Evolutionary conservation across 92 coral and sea anemone species (phyloP), one percentile per base, ranked within the genome.

Genomic region (Palythoa grandis): DNA sequence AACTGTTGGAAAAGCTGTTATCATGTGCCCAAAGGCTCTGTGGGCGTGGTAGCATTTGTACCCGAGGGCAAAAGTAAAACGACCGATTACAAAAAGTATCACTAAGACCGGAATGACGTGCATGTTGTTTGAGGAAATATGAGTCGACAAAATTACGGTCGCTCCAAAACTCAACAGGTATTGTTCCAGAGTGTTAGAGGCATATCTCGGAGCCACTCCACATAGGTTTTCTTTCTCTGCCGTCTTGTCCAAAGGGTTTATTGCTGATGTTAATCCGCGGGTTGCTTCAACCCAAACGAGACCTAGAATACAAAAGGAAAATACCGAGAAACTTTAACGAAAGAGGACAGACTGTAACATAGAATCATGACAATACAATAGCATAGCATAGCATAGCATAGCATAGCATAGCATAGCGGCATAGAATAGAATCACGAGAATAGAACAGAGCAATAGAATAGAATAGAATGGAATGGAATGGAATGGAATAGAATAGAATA

Each of bases 171-270:
- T 86, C 88, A 86, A 6, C 2, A 86, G 63, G 65, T 86, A 86
- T 56, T 86, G 88, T 57, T 86, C 88, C 17, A 86, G 83, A n/a
- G 88, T 86, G 75, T 86, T 86, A 39, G 83, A 61, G 20, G 88
- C 52, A 50, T 86, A 86, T 5, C 88, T 74, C 11, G 83, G 88
- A 50, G 88, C 88, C 37, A 86, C 83, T 29, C 88, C 88, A 52
- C 88, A 63, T 2, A 86, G 77, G 25, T 86, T 76, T 37, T 75
- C 65, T 65, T 39, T 63, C 65, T 76, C 83, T 5, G 88, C 88
- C 9, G 39, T 63, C 60, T 76, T 86, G 75, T 76, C 83, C 54
- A 86, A 68, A 35, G 88, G 88, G 66, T 86, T 76, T 40, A 86
- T 86, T 48, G 88, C 65, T 47, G 88, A 74, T 47, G 88, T 86